Evolutionary conservation across 2,113 vertebrate species (phyloP).

Genomic region (Muntiacus muntjak): DNA sequence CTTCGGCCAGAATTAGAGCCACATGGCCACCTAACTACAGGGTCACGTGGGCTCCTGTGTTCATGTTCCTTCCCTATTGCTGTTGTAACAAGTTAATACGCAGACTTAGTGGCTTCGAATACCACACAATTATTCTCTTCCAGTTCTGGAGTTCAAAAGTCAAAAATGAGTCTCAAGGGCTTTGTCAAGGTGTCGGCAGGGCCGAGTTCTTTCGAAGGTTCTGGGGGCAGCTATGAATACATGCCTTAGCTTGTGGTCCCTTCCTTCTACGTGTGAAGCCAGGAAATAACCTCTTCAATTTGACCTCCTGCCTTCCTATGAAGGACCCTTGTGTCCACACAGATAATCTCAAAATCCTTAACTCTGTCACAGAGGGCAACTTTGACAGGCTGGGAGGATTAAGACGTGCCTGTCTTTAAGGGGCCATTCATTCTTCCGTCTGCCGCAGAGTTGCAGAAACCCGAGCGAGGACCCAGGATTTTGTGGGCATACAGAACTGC

Average conservation of each 20-base stretch:
- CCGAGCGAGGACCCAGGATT: background rate
- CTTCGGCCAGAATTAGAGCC: background rate
- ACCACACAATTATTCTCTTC: background rate
- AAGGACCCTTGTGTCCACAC: background rate
- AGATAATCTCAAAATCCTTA: background rate
- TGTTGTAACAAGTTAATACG: background rate
- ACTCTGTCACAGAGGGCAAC: background rate
- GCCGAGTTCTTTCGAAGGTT: background rate
- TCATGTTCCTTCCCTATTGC: background rate
- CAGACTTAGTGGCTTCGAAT: background rate
- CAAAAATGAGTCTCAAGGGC: background rate
- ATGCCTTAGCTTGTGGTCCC: background rate
- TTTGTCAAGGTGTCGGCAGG: background rate
- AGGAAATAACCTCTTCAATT: background rate
- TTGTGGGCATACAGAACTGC: too few species aligned
- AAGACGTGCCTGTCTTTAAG: background rate
- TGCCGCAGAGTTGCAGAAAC: background rate
- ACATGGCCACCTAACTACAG: background rate
- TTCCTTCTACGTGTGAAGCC: background rate
- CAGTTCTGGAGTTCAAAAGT: background rate
- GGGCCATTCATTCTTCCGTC: background rate
- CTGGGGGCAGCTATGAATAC: background rate
- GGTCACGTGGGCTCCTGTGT: background rate
- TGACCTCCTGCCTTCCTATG: background rate
- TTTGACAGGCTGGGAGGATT: background rate